Conservation (phyloP, 2,888 invertebrate genomes). For the Amorpha juglandis region DNA sequence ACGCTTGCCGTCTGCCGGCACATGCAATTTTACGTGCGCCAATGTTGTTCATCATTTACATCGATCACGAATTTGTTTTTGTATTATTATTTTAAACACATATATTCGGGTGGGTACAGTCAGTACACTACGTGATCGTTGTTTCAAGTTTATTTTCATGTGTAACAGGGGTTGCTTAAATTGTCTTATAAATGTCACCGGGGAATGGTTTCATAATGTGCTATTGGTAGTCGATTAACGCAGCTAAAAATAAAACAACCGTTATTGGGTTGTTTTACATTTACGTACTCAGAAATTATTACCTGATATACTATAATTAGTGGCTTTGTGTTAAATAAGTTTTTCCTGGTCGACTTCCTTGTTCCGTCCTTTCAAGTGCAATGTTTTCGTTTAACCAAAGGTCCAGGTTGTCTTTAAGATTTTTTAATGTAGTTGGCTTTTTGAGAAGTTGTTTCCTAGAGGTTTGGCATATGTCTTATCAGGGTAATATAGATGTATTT, state of each 20-base stretch:
- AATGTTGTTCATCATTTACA: constrained; percentile 71
- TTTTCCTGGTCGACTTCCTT: no score
- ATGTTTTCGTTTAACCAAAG: no score
- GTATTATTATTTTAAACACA: constrained; percentile 25
- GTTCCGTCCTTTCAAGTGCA: no score
- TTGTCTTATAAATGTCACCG: constrained; percentile 6
- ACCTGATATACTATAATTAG: not conserved
- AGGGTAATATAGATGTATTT: no score
- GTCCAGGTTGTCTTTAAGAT: not conserved
- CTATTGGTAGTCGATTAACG: not conserved
- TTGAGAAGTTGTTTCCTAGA: no score
- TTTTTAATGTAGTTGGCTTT: no score
- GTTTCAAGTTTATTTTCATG: constrained; percentile 16
- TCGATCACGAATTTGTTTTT: constrained; percentile 57
- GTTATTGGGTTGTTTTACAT: not conserved
- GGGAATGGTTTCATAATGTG: not conserved
- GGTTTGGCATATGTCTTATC: no score
- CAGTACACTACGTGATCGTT: constrained; percentile 9
- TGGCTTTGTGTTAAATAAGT: not conserved
- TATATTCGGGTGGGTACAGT: constrained; percentile 22
- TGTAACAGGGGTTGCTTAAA: constrained; percentile 20
- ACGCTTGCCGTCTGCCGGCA: constrained; percentile 54
- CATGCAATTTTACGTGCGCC: constrained; percentile 83
- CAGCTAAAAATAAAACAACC: not conserved
- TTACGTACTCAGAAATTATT: not conserved